Evolutionary conservation across 1,140 invertebrate species (phyloP).

Genomic region (Solen grandis): DNA sequence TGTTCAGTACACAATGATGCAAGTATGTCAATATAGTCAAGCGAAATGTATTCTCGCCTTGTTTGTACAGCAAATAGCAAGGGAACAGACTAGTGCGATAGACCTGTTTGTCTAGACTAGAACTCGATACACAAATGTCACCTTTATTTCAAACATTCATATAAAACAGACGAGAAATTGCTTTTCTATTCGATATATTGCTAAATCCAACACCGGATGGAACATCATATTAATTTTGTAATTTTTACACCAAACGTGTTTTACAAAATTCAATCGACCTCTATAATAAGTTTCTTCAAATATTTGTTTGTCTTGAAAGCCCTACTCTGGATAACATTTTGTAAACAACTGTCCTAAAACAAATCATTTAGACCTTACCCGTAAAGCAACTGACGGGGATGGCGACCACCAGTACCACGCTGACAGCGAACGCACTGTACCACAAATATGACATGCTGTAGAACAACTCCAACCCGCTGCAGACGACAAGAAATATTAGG

Average conservation of each 20-base stretch:
- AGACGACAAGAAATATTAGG: no score
- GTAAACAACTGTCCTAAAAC: not conserved
- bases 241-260: not conserved
- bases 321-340: no score
- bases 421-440: slow-evolving; percentile 88
- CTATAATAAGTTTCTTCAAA: not conserved
- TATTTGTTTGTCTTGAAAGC: not conserved
- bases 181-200: not conserved
- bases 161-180: no score
- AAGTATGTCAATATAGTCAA: no score
- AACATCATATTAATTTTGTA: not conserved
- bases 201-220: not conserved
- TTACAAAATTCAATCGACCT: not conserved
- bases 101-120: no score
- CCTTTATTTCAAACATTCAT: no score
- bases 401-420: slow-evolving; percentile 84
- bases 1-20: no score
- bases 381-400: slow-evolving; percentile 86
- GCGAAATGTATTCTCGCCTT: no score
- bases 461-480: slow-evolving; percentile 70
- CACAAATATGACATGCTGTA: slow-evolving; percentile 92
- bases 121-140: no score
- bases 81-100: no score
- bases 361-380: slow-evolving; percentile 70
- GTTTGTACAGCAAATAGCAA: no score